These are phyloP conservation scores for Syngnathus floridae DNA, from an alignment of 2,113 vertebrate genomes.

Conservation along the genomic window DNA sequence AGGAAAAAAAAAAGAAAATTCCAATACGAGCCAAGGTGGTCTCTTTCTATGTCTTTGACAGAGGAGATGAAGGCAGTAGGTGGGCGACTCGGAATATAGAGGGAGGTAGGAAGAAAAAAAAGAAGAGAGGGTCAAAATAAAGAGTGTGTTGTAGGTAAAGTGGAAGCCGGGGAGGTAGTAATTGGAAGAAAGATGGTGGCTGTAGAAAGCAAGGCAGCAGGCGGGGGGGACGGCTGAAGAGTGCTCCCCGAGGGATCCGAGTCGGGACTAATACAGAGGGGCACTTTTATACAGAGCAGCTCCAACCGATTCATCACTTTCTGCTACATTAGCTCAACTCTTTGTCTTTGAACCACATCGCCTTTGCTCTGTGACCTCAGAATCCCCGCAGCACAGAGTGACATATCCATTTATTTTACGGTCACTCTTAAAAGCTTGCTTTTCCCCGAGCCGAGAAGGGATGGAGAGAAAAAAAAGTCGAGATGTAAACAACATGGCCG, in stretches of 20 bases:
- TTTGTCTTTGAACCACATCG: constrained; percentile 19
- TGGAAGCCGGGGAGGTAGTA: constrained; percentile 33
- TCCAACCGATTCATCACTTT: constrained; percentile 34
- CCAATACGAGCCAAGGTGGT: constrained; percentile 2
- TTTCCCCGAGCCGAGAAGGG: background rate
- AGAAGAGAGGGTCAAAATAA: constrained; percentile 17
- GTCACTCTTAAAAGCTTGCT: constrained; percentile 8
- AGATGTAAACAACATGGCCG: background rate
- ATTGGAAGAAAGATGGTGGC: constrained; percentile 53
- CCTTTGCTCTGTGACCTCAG: constrained; percentile 35
- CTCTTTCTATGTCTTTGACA: background rate
- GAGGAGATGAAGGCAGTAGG: constrained; percentile 2
- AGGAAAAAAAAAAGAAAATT: background rate
- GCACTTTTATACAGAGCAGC: constrained; percentile 52
- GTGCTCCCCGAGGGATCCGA: constrained; percentile 33
- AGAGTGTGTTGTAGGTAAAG: constrained; percentile 23
- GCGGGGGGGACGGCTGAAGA: constrained; percentile 21
- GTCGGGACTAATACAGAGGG: constrained; percentile 50
- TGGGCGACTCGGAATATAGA: constrained; percentile 1
- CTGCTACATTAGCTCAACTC: constrained; percentile 44
- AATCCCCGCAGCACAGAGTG: constrained; percentile 17
- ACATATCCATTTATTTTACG: constrained; percentile 16
- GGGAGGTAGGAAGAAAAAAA: constrained; percentile 17
- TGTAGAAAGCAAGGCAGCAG: constrained; percentile 32
- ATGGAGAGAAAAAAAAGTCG: background rate